A percentile compares a stretch with the other conserved stretches of the same genome.
Evolutionary conservation across 2,797 vertebrate genomes (phyloP).

Genomic region (Danio tinwini): DNA sequence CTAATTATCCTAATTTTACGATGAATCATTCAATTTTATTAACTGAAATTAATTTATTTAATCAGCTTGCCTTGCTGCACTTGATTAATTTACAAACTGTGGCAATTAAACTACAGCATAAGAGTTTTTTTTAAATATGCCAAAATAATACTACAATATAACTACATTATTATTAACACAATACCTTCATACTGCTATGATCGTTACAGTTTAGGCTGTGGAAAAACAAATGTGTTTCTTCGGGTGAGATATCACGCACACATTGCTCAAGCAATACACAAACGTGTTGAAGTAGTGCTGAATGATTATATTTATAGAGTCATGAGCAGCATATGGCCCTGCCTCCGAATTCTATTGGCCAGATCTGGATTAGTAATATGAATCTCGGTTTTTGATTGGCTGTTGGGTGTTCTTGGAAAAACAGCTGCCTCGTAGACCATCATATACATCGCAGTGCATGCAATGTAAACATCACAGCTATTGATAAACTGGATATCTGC

Average conservation of each 20-base stretch:
- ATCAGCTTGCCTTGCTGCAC: no score
- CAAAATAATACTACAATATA: no score
- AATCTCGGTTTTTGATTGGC: conserved; percentile 49
- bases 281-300: conserved; percentile 10
- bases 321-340: not conserved
- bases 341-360: conserved; percentile 48
- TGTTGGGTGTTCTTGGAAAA: not conserved
- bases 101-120: no score
- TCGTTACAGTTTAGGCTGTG: not conserved
- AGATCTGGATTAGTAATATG: not conserved
- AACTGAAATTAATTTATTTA: no score
- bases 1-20: not conserved
- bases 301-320: conserved; percentile 11
- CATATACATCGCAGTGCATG: not conserved
- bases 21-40: no score
- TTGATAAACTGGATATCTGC: not conserved
- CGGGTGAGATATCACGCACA: not conserved
- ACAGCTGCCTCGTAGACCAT: not conserved
- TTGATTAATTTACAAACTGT: no score
- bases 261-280: not conserved
- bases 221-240: not conserved
- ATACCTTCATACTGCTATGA: not conserved
- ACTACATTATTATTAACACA: no score
- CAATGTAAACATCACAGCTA: conserved; percentile 22
- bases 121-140: no score